Conservation (phyloP, 2,797 vertebrate genomes). For the Siniperca obscura region DNA sequence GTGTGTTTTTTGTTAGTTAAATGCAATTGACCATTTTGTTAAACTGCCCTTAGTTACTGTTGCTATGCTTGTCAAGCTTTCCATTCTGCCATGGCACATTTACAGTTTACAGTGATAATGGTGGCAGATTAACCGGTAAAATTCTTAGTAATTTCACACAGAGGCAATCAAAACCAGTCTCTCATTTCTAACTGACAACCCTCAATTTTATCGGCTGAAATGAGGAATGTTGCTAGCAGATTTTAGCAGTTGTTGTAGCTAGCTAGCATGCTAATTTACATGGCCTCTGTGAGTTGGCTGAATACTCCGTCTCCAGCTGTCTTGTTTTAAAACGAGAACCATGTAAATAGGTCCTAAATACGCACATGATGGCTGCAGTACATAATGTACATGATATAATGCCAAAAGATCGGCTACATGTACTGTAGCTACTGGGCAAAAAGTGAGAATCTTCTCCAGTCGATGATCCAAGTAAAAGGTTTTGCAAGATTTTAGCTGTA, state of each 20-base stretch:
- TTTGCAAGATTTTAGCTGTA: too few relatives aligned
- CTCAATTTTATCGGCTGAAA: background rate
- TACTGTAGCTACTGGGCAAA: background rate
- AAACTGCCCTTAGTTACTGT: background rate
- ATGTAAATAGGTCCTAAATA: background rate
- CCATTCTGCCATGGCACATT: background rate
- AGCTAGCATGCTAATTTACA: background rate
- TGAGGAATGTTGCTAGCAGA: background rate
- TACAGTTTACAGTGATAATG: background rate
- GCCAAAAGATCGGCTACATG: background rate
- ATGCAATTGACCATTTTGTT: background rate
- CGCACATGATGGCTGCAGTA: background rate
- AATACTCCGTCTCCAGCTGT: background rate
- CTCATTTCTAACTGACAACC: background rate
- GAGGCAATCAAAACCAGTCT: background rate
- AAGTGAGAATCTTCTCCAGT: background rate
- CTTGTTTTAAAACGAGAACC: background rate
- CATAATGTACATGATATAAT: background rate
- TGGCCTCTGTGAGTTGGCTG: background rate
- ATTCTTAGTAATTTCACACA: background rate
- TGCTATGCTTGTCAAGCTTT: background rate
- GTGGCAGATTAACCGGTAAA: background rate
- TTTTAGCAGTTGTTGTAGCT: constrained; percentile 3
- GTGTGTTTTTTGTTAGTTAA: background rate
- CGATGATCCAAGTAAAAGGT: background rate